Evolutionary conservation across 2,888 invertebrate genomes (phyloP).

Genomic region (Lepidochitona cinerea): DNA sequence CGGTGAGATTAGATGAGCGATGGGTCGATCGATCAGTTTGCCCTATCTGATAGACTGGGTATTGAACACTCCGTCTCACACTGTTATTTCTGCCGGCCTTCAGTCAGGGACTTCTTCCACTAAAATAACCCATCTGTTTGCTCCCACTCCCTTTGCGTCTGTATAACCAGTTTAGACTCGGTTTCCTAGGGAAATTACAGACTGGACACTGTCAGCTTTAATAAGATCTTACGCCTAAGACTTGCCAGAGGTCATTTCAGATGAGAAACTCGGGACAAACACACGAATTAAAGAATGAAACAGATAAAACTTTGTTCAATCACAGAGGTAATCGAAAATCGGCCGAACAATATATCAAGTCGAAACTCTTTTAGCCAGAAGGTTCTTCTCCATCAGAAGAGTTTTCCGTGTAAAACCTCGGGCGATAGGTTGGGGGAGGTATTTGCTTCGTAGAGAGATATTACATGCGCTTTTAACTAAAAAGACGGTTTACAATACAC

Average conservation of each 20-base stretch:
- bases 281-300: not conserved
- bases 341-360: no score
- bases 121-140: not conserved
- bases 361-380: no score
- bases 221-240: not conserved
- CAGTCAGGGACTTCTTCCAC: not conserved
- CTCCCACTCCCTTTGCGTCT: not conserved
- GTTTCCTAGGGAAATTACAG: not conserved
- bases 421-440: no score
- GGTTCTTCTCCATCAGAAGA: no score
- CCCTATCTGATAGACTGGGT: not conserved
- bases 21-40: not conserved
- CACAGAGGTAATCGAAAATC: no score
- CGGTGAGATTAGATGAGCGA: not conserved
- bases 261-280: not conserved
- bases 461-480: no score
- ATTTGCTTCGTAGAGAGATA: no score
- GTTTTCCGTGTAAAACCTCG: no score
- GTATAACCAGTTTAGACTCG: not conserved
- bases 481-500: no score
- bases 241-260: not conserved
- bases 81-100: not conserved
- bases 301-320: no score
- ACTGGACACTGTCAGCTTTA: not conserved
- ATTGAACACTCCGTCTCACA: not conserved